Evolutionary conservation across 2,797 vertebrate genomes (phyloP).

Genomic region (Cryptoblepharus egeriae): DNA sequence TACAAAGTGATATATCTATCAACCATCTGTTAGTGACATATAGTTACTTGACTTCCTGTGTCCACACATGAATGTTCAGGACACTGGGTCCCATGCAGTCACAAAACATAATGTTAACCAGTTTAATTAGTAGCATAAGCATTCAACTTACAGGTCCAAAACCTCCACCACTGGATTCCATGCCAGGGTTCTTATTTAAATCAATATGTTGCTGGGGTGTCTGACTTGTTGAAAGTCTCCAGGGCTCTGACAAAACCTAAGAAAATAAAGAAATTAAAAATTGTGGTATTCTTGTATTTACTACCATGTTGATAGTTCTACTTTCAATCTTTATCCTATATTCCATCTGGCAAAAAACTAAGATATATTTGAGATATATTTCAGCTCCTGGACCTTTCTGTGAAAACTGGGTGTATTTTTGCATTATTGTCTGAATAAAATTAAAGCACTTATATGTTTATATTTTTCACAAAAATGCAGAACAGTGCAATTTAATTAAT

Average conservation of each 20-base stretch:
- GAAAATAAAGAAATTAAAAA: not conserved
- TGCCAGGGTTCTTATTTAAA: conserved; percentile 86
- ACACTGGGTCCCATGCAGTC: not conserved
- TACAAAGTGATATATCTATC: no score
- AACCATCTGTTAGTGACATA: no score
- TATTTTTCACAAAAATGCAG: not conserved
- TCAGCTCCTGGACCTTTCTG: not conserved
- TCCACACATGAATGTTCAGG: not conserved
- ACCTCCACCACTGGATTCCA: conserved; percentile 90
- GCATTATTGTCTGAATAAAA: not conserved
- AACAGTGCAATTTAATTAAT: not conserved
- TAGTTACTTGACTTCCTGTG: not conserved
- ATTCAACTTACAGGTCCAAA: conserved; percentile 91
- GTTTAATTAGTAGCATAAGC: not conserved
- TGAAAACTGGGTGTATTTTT: not conserved
- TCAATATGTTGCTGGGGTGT: conserved; percentile 91
- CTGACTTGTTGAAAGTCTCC: conserved; percentile 97
- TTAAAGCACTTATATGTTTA: not conserved
- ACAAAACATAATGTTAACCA: not conserved
- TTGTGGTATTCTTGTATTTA: not conserved
- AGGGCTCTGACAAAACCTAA: conserved; percentile 94
- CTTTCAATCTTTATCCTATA: not conserved
- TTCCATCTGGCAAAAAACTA: not conserved
- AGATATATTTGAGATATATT: not conserved
- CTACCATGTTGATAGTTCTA: not conserved